A percentile compares a stretch with the other conserved stretches of the same genome.
Conservation (phyloP, 2,888 invertebrate species). For the Calliphora vomitoria region DNA sequence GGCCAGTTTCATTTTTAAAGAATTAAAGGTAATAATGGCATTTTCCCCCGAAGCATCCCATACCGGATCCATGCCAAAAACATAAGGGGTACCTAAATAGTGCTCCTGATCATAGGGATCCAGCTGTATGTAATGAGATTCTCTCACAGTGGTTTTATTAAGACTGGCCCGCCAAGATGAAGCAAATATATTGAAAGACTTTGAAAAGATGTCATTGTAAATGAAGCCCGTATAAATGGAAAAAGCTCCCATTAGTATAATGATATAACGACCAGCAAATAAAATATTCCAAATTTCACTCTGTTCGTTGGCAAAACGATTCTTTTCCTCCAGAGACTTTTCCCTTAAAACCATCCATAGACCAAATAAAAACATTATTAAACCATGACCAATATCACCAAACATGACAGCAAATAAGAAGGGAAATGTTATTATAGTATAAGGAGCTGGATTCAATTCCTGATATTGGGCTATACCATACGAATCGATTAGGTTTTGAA, state of each 20-base stretch:
- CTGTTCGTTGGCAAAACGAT: slow-evolving; percentile 84
- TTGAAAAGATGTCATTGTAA: slow-evolving; percentile 98
- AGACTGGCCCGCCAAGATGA: slow-evolving; percentile 91
- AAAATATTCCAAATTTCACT: slow-evolving; percentile 98
- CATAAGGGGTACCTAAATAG: slow-evolving; percentile 86
- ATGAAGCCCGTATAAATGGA: slow-evolving; percentile 98
- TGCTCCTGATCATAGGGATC: slow-evolving; percentile 86
- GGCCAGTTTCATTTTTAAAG: slow-evolving; percentile 98
- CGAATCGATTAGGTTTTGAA: slow-evolving; percentile 92
- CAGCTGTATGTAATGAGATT: slow-evolving; percentile 85
- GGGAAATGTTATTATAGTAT: slow-evolving; percentile 96
- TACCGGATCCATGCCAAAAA: slow-evolving; percentile 92
- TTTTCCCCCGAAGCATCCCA: slow-evolving; percentile 91
- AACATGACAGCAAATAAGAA: slow-evolving; percentile 98
- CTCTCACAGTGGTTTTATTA: slow-evolving; percentile 85
- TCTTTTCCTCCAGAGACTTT: slow-evolving; percentile 87
- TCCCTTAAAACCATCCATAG: slow-evolving; percentile 92
- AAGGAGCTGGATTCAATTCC: slow-evolving; percentile 95
- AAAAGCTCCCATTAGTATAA: slow-evolving; percentile 97
- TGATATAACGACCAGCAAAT: slow-evolving; percentile 98
- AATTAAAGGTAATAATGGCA: slow-evolving; percentile 96
- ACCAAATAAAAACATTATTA: slow-evolving; percentile 92
- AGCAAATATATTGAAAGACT: slow-evolving; percentile 96
- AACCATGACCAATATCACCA: slow-evolving; percentile 96
- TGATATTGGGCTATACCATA: slow-evolving; percentile 97